Base-by-base conservation (phyloP, 2,797 vertebrate genomes). In the Enteromius afrohamiltoni region DNA sequence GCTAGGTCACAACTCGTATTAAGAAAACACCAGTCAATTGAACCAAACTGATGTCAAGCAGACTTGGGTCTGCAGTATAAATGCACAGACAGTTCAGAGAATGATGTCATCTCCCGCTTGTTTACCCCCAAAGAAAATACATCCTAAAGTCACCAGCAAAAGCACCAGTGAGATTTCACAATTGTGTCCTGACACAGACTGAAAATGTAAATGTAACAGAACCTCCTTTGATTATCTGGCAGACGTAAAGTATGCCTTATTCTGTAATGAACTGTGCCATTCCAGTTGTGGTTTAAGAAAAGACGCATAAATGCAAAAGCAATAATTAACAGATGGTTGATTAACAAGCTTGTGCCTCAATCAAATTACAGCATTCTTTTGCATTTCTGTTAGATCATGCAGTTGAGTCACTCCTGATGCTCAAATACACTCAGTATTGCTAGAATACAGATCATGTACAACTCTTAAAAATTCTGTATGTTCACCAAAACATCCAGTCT, bases 71-170 rank as follows among this genome's bases (percentile, higher is more conserved):
- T 2, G 21, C 40, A 64, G 16, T 42, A 47, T 45, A 13, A 77
- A 13, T 17, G 74, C 53, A 23, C 14, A 76, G 84, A 82, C 79
- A 26, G 62, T 76, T 73, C 85, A 82, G 34, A 45, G 65, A 77
- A 69, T 26, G 23, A 86, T 81, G 81, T 91, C 90, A 83, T 71
- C 89, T 89, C 90, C 89, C 83, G 90, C 92, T 92, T 90, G 89
- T 90, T 85, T 87, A 91, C 89, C 92, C 89, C 93, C 93, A 94
- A 94, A 95, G 93, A 95, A 91, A 62, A 86, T 88, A 89, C 91
- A 89, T 90, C 86, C 88, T 53, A 91, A 94, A 92, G 90, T 92
- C 94, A 95, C 94, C 94, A 95, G 95, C 95, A 95, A 92, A 75
- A 80, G 91, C 88, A 73, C 73, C 69, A 34, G 60, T 83, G 86